These are phyloP conservation scores for Denticeps clupeoides DNA, from an alignment of 2,797 vertebrate genomes.

Conservation along the genomic window DNA sequence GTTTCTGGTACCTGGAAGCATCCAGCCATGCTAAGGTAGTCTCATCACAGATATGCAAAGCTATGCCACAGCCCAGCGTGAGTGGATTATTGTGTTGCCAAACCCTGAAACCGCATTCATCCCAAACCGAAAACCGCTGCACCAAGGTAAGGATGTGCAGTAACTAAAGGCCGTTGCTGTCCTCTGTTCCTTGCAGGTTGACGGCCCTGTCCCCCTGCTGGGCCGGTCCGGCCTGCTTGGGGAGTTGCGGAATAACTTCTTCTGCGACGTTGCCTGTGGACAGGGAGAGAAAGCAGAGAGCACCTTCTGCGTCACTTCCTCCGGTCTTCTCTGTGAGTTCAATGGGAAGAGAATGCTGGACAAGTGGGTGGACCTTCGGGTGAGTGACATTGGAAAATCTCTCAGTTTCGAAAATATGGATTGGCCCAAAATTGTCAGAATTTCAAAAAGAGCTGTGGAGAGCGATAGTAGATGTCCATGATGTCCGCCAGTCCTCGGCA, in stretches of 20 bases:
- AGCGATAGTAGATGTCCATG: too few relatives aligned
- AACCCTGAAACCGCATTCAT: too few relatives aligned
- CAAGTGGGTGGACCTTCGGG: slow-evolving; percentile 86
- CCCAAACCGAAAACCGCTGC: too few relatives aligned
- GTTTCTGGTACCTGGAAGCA: slow-evolving; percentile 91
- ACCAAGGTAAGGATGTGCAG: too few relatives aligned
- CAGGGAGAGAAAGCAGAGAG: slow-evolving; percentile 70
- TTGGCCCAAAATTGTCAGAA: too few relatives aligned
- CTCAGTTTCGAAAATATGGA: too few relatives aligned
- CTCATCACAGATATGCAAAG: too few relatives aligned
- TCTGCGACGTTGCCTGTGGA: slow-evolving; percentile 83
- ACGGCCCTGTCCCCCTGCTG: slow-evolving; percentile 71
- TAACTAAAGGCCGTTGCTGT: not conserved
- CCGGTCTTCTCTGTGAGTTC: slow-evolving; percentile 84
- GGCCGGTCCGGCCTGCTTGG: slow-evolving; percentile 85
- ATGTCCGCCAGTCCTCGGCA: not conserved
- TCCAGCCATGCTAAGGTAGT: slow-evolving; percentile 84
- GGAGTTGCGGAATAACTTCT: slow-evolving; percentile 86
- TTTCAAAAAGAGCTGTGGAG: too few relatives aligned
- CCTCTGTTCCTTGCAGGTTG: slow-evolving; percentile 45
- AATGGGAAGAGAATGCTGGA: slow-evolving; percentile 80
- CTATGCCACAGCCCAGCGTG: too few relatives aligned
- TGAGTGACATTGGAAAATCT: too few relatives aligned
- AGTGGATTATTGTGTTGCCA: too few relatives aligned
- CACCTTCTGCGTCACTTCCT: slow-evolving; percentile 87